Evolutionary conservation across 2,797 vertebrate genomes (phyloP), one percentile per base, ranked within the genome.

Genomic region (Lycodopsis pacificus): DNA sequence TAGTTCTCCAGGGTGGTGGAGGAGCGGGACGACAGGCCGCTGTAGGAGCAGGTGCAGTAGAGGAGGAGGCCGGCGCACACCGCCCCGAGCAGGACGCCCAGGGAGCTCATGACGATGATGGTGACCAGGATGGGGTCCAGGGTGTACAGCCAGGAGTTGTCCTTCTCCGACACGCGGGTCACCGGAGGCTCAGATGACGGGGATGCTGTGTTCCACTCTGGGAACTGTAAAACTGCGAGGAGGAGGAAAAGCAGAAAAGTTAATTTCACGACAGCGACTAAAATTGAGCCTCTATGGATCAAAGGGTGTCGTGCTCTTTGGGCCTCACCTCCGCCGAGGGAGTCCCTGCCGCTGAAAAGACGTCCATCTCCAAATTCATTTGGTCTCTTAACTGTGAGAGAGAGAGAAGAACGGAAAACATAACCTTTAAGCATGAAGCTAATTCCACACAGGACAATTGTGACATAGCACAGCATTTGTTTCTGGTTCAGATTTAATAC

Each of bases 1-100:
- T 99, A 99, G 95, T 99, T 99, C 93, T 99, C 98, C 89, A 99
- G 94, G 0, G 98, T 99, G 85, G 98, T 98, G 91, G 98, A 99
- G 90, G 97, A 98, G 75, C 97, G 96, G 0, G 97, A 97, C 1
- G 97, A 97, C 38, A 99, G 95, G 85, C 98, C 97, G 0, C 96
- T 95, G 13, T 99, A 99, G 1, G 97, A 99, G 70, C 98, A 99
- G 0, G 97, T 97, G 92, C 98, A 99, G 94, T 99, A 99, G 22
- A 99, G 97, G 20, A 99, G 96, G n/a, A 99, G 95, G 36, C 98
- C 98, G 0, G 98, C 97, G 0, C 98, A 99, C 10, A 98, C 97
- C 11, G 97, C 98, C 0, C 98, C 98, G 0, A 99, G 93, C 69
- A 99, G 95, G 32, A 99, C 97, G 0, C 98, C 98, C 5, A 99